These are phyloP conservation scores for Adela reaumurella DNA, from an alignment of 2,888 invertebrate genomes.

Conservation along the genomic window DNA sequence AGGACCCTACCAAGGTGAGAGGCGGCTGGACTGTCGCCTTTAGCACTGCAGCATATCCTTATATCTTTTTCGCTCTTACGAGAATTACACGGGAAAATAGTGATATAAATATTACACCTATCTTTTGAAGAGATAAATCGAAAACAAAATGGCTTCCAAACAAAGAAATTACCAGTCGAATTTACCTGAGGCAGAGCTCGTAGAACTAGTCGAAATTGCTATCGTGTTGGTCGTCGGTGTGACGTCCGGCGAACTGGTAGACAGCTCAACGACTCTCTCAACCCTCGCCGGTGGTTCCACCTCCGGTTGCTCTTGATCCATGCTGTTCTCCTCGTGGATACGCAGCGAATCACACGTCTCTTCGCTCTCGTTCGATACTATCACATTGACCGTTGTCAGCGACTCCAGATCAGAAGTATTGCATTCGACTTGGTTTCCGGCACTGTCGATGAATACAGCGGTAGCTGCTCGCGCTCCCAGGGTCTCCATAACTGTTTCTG, in stretches of 20 bases:
- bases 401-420: slow-evolving; percentile 41
- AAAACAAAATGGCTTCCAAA: too few species aligned
- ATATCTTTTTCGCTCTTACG: too few species aligned
- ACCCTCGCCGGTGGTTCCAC: slow-evolving; percentile 19
- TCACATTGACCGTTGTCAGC: slow-evolving; percentile 46
- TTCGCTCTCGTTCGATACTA: slow-evolving; percentile 39
- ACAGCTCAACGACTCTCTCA: too few species aligned
- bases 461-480: slow-evolving; percentile 44
- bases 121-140: too few species aligned
- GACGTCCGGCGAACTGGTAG: slow-evolving; percentile 21
- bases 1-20: too few species aligned
- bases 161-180: too few species aligned
- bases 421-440: slow-evolving; percentile 20
- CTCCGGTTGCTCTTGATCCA: slow-evolving; percentile 17
- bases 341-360: slow-evolving; percentile 21
- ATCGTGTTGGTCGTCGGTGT: slow-evolving; percentile 24
- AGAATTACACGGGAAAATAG: too few species aligned
- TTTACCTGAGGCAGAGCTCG: slow-evolving; percentile 46
- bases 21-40: too few species aligned
- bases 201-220: slow-evolving; percentile 23
- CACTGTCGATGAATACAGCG: slow-evolving; percentile 46
- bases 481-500: slow-evolving; percentile 51
- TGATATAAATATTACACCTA: too few species aligned
- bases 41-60: too few species aligned
- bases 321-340: slow-evolving; percentile 17